Percentiles rank a stretch among this genome's conserved stretches.
These are phyloP conservation scores for Drosophila quinaria DNA, from an alignment of 2,888 invertebrate species.

Conservation along the genomic window DNA sequence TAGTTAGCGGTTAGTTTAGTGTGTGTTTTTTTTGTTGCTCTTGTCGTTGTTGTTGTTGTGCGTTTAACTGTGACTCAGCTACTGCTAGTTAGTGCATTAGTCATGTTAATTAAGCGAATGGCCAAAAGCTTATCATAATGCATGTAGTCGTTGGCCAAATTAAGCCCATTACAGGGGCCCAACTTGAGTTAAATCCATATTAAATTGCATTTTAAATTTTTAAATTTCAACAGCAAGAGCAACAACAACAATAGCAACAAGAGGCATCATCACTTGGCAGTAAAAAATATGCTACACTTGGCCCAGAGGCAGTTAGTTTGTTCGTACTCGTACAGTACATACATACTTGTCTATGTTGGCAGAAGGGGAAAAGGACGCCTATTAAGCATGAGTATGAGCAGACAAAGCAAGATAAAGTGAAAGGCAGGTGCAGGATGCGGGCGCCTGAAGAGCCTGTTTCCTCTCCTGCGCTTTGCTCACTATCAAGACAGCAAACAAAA, in stretches of 20 bases:
- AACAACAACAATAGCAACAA: conserved; percentile 6
- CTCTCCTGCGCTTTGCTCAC: conserved; percentile 24
- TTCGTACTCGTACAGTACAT: conserved; percentile 25
- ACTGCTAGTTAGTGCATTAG: conserved; percentile 57
- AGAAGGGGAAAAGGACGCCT: conserved; percentile 24
- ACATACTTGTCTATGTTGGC: conserved; percentile 21
- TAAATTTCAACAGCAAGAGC: conserved; percentile 18
- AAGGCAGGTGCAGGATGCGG: conserved; percentile 53
- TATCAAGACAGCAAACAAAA: conserved; percentile 64
- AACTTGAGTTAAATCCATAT: conserved; percentile 45
- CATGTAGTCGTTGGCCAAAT: conserved; percentile 28
- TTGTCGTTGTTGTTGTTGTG: not conserved
- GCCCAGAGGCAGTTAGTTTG: conserved; percentile 53
- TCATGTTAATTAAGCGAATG: conserved; percentile 70
- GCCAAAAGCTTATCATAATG: conserved; percentile 54
- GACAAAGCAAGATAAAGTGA: conserved; percentile 49
- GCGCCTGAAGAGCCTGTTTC: conserved; percentile 22
- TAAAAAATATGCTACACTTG: conserved; percentile 61
- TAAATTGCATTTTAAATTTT: conserved; percentile 66
- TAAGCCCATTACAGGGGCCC: conserved; percentile 47
- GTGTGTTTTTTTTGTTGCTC: conserved; percentile 10
- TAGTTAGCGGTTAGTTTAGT: conserved; percentile 50
- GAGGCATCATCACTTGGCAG: conserved; percentile 49
- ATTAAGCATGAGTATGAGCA: conserved; percentile 42
- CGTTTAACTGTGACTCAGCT: conserved; percentile 58